Base-by-base conservation (phyloP, 2,888 invertebrate species). In the Strigamia maritima region DNA sequence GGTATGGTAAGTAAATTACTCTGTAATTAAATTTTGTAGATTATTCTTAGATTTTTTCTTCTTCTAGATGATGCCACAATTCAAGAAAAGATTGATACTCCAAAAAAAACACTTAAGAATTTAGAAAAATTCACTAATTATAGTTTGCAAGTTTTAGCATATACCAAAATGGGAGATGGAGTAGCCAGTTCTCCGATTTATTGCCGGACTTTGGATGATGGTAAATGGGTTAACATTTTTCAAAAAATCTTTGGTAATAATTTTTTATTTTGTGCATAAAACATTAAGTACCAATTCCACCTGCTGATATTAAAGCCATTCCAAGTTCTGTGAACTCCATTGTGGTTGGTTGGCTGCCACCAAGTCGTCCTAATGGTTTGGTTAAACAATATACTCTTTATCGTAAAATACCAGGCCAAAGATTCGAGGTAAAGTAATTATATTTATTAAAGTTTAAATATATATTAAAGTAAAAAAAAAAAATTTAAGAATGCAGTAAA, bases 111-210 rank as follows among this genome's bases (percentile, higher is more conserved):
- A 83, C 89, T 95, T n/a, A 95, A 95, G 85, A 95, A 94, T 79
- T 89, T 97, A 79, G 94, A 94, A 86, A 96, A 96, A 86, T 97
- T 92, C 87, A 97, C 97, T 1, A 97, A 98, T 88, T 97, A 97
- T 87, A 96, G 95, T 80, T 94, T 97, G 91, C 95, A 97, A 89
- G 95, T 97, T 44, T 88, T 97, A 83, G 96, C 97, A 22, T 97
- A 93, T 84, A 97, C 97, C 6, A 93, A 95, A 79, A 97, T 95
- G 82, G 97, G 97, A 12, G 97, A 97, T 86, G 97, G 97, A 81
- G 95, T 95, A 74, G 91, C 94, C 82, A 92, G 93, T 82, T 89
- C 90, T 19, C 92, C 94, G 8, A 94, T 97, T 83, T 94, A 94
- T 86, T 95, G 97, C 86, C 93, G 93, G 88, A 97, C 97, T 76